A percentile compares a stretch with the other conserved stretches of the same genome.
Evolutionary conservation across 1,140 invertebrate genomes (phyloP).

Genomic region (Aphaenogaster rudis): DNA sequence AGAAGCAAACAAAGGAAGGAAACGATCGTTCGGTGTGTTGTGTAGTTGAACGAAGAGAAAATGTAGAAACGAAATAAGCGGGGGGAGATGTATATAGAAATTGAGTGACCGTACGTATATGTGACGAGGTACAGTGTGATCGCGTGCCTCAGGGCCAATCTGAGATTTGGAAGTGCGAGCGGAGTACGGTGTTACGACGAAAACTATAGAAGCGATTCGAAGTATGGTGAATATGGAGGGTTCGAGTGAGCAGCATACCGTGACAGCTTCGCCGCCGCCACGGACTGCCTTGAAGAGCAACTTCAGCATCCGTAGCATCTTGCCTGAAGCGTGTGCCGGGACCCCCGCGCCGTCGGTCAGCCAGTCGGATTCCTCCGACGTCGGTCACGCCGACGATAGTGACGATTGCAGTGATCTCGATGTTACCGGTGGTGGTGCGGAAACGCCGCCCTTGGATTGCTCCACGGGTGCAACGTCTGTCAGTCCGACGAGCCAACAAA

Average conservation of each 20-base stretch:
- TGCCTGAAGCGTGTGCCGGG: conserved; percentile 89
- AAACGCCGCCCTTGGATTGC: conserved; percentile 90
- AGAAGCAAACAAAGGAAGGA: background rate
- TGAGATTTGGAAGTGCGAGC: conserved; percentile 30
- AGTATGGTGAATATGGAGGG: conserved; percentile 88
- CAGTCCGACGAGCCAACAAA: conserved; percentile 77
- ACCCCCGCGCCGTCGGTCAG: conserved; percentile 84
- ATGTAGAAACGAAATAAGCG: background rate
- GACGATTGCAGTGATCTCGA: conserved; percentile 93
- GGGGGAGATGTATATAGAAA: background rate
- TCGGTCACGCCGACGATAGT: conserved; percentile 84
- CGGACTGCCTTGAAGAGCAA: conserved; percentile 89
- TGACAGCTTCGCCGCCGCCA: conserved; percentile 87
- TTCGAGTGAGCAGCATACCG: conserved; percentile 83
- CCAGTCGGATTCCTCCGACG: conserved; percentile 76
- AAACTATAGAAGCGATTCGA: background rate
- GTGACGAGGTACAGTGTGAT: background rate
- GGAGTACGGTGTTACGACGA: background rate
- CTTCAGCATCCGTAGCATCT: conserved; percentile 91
- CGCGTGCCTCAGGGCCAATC: background rate
- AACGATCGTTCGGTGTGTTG: background rate
- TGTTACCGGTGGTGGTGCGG: conserved; percentile 89
- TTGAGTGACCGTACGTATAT: conserved; percentile 24
- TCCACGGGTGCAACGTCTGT: conserved; percentile 85
- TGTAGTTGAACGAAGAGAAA: background rate